Evolutionary conservation across 2,113 vertebrate species (phyloP).

Genomic region (Petaurus breviceps): DNA sequence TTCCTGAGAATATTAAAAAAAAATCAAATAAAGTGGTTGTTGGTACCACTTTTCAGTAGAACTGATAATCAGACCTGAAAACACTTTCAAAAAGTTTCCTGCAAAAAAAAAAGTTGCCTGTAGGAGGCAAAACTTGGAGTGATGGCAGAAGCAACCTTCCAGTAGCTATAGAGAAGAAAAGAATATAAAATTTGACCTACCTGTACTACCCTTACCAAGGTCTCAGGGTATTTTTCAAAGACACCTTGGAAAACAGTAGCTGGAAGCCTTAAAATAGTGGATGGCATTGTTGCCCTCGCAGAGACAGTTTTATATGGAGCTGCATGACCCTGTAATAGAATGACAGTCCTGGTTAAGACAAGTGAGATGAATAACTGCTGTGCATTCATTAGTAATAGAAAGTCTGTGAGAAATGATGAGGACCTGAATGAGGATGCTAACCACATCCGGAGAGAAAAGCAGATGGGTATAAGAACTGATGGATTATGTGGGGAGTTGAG

Average conservation of each 20-base stretch:
- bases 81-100: not conserved
- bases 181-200: constrained; percentile 74
- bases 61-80: not conserved
- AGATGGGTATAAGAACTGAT: not conserved
- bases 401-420: not conserved
- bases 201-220: constrained; percentile 94
- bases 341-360: not conserved
- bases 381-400: not conserved
- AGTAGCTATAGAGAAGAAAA: not conserved
- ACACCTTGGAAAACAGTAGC: constrained; percentile 91
- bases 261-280: constrained; percentile 91
- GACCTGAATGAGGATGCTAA: not conserved
- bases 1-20: not conserved
- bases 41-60: not conserved
- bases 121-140: not conserved
- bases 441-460: not conserved
- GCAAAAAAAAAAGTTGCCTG: not conserved
- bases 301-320: constrained; percentile 95
- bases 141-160: not conserved
- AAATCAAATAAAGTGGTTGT: not conserved
- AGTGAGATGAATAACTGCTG: not conserved
- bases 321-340: constrained; percentile 87
- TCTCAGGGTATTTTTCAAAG: constrained; percentile 96
- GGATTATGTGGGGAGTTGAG: not conserved
- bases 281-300: constrained; percentile 87